Percentiles rank a stretch among this genome's conserved stretches.
phyloP scores from a whole-genome alignment of 2,113 vertebrate genomes.

The Symphodus melops region DNA sequence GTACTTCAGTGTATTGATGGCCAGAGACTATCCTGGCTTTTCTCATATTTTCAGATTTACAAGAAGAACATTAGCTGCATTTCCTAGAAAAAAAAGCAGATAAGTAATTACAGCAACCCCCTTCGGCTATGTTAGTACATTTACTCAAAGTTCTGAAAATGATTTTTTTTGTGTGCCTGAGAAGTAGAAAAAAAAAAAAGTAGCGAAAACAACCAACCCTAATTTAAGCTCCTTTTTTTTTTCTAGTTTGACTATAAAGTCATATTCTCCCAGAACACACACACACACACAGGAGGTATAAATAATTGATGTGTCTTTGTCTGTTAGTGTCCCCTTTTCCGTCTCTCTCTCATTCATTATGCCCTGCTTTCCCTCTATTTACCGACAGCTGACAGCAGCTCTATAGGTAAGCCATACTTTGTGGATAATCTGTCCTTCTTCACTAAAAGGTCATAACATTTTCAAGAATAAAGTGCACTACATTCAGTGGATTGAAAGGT shows the following conservation, averaged over 20 bases:
- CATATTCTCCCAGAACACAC: slow-evolving; percentile 2
- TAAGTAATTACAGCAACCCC: slow-evolving; percentile 54
- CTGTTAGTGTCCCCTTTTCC: slow-evolving; percentile 25
- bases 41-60: slow-evolving; percentile 30
- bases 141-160: slow-evolving; percentile 33
- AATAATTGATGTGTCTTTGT: slow-evolving; percentile 57
- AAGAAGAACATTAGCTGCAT: slow-evolving; percentile 41
- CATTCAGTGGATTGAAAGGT: not conserved
- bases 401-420: not conserved
- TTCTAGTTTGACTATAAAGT: slow-evolving; percentile 30
- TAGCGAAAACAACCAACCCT: not conserved
- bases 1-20: slow-evolving; percentile 21
- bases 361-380: slow-evolving; percentile 16
- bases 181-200: slow-evolving; percentile 17
- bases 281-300: slow-evolving; percentile 22
- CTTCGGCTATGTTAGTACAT: slow-evolving; percentile 49
- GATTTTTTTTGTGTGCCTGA: slow-evolving; percentile 31
- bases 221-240: not conserved
- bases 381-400: slow-evolving; percentile 10
- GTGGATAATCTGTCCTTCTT: slow-evolving; percentile 2
- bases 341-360: slow-evolving; percentile 19
- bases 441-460: slow-evolving; percentile 35
- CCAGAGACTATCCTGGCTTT: slow-evolving; percentile 36
- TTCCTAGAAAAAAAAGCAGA: slow-evolving; percentile 52
- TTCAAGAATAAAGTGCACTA: slow-evolving; percentile 23